Base-by-base conservation (phyloP, 2,113 vertebrate species). In the Aplodontia rufa region DNA sequence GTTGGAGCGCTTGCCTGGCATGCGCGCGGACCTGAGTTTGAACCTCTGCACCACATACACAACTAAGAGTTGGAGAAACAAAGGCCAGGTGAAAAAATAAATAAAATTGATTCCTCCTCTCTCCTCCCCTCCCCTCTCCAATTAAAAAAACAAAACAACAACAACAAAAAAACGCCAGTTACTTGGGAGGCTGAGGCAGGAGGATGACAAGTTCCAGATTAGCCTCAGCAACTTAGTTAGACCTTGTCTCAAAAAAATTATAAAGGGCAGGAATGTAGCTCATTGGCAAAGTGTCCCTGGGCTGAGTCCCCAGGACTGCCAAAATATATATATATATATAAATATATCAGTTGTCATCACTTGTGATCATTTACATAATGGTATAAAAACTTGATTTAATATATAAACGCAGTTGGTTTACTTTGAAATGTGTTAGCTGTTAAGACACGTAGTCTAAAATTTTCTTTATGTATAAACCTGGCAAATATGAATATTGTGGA, bases 331-430 rank as follows among this genome's bases (percentile, higher is more conserved):
- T n/a, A n/a, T n/a, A n/a, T 58, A 26, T 64, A 30, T 13, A 11
- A 32, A 64, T 30, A 64, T 24, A 58, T 58, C 28, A 60, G 16
- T 35, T 66, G 0, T 92, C 60, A 92, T 94, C 53, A 60, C 28
- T 95, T 91, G 30, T 85, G 68, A 82, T 93, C 19, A n/a, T 42
- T 87, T 92, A 5, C 14, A 80, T 93, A 85, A 72, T 96, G 32
- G 17, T 8, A 26, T 80, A 94, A 94, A 69, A 90, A 89, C 55
- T 87, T 92, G 45, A 68, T 93, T 86, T 94, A 13, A 87, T 84
- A 35, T 28, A 45, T 32, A 93, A 28, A 91, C 42, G 24, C 42
- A 91, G 8, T 94, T 30, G 22, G 28, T 22, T 93, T 97, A 47
- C 28, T 90, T 94, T 92, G 69, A 94, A 81, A 72, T 94, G n/a